These are phyloP conservation scores for Seriola dumerili DNA, from an alignment of 2,113 vertebrate species.

Conservation along the genomic window DNA sequence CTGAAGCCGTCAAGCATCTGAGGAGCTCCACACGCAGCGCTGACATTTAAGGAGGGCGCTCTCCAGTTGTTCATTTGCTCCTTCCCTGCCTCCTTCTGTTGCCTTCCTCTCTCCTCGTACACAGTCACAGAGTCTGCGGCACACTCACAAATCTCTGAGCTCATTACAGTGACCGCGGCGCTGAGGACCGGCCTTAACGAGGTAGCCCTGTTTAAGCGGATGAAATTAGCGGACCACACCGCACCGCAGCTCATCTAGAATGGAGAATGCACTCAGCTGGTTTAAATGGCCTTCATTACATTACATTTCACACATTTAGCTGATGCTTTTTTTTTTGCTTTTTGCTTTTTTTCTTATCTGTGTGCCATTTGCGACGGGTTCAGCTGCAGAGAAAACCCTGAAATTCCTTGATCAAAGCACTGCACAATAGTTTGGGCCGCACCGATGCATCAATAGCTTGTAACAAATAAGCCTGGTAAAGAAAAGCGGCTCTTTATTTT, in stretches of 20 bases:
- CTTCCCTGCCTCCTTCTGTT: slow-evolving; percentile 11
- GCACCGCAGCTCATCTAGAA: slow-evolving; percentile 52
- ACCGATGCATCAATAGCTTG: neutral
- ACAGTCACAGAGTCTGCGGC: neutral
- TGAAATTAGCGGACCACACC: slow-evolving; percentile 58
- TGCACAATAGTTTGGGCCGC: neutral
- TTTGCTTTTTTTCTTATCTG: neutral
- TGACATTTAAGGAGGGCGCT: slow-evolving; percentile 60
- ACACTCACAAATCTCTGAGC: slow-evolving; percentile 60
- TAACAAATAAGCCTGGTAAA: neutral
- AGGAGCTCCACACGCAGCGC: slow-evolving; percentile 33
- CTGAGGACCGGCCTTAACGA: slow-evolving; percentile 60
- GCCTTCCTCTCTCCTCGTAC: neutral
- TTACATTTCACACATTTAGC: slow-evolving; percentile 29
- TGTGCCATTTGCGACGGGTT: neutral
- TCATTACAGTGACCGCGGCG: slow-evolving; percentile 62
- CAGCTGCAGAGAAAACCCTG: neutral
- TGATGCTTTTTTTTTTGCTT: slow-evolving; percentile 6
- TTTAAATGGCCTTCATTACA: slow-evolving; percentile 49
- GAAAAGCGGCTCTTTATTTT: slow-evolving; percentile 17
- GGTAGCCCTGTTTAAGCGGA: slow-evolving; percentile 62
- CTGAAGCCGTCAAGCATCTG: slow-evolving; percentile 52
- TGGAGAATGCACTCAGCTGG: slow-evolving; percentile 36
- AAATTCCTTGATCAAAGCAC: neutral
- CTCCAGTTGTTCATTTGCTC: slow-evolving; percentile 50